These are phyloP conservation scores for Oncorhynchus mykiss DNA, from an alignment of 2,113 vertebrate species.

Conservation along the genomic window DNA sequence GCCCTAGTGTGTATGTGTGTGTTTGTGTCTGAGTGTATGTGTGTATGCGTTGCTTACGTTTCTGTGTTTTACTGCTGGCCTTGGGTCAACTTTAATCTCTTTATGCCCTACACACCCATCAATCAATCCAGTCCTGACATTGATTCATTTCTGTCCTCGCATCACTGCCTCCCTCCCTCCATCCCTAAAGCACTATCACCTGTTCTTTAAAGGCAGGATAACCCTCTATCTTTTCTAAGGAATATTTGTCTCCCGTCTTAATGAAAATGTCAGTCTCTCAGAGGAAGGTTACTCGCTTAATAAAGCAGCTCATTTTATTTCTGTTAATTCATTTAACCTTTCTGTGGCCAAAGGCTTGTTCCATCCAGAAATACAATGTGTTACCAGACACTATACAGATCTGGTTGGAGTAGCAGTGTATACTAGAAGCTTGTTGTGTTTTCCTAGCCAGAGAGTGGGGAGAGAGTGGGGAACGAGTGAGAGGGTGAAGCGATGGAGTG, in stretches of 20 bases:
- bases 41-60: neutral
- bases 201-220: neutral
- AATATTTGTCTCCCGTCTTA: conserved; percentile 29
- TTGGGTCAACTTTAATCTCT: conserved; percentile 62
- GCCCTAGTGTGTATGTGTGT: conserved; percentile 10
- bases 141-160: conserved; percentile 2
- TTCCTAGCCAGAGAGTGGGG: no score
- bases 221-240: conserved; percentile 10
- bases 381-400: neutral
- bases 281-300: neutral
- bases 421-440: no score
- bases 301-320: conserved; percentile 26
- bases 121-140: conserved; percentile 29
- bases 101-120: conserved; percentile 43
- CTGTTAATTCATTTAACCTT: conserved; percentile 48
- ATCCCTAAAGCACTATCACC: neutral
- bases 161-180: neutral
- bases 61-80: conserved; percentile 32
- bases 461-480: no score
- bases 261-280: conserved; percentile 20
- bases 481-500: no score
- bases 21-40: conserved; percentile 6
- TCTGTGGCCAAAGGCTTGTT: neutral
- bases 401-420: neutral
- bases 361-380: neutral